Conservation (phyloP, 2,797 vertebrate genomes). For the Varecia variegata region DNA sequence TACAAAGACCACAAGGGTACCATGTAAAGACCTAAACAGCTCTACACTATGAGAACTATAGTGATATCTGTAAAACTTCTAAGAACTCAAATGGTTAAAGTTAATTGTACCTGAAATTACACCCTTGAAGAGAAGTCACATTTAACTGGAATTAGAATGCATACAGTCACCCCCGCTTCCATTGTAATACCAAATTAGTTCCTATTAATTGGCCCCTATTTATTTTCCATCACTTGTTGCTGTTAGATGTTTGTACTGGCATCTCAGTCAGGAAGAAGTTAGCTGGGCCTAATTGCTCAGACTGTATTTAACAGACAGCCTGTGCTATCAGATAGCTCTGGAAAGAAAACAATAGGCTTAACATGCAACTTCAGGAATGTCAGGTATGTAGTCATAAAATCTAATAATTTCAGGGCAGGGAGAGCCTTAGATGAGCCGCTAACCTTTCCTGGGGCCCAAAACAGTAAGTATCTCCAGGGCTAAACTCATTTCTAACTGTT, state of each 20-base stretch:
- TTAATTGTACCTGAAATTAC: constrained; percentile 52
- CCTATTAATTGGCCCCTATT: constrained; percentile 61
- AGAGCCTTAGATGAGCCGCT: constrained; percentile 46
- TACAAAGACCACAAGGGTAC: neutral
- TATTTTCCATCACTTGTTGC: constrained; percentile 57
- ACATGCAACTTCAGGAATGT: constrained; percentile 60
- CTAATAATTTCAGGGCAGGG: constrained; percentile 54
- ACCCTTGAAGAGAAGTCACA: constrained; percentile 47
- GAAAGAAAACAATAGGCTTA: constrained; percentile 70
- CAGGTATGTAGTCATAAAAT: constrained; percentile 73
- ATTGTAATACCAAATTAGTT: constrained; percentile 58
- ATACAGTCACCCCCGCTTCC: constrained; percentile 41
- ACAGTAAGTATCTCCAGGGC: constrained; percentile 4
- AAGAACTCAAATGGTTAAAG: neutral
- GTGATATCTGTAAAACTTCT: neutral
- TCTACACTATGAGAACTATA: neutral
- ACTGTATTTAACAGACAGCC: constrained; percentile 60
- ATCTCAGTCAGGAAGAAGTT: constrained; percentile 70
- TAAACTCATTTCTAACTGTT: neutral
- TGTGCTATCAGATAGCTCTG: constrained; percentile 55
- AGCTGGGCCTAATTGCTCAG: constrained; percentile 57
- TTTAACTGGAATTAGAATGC: constrained; percentile 49
- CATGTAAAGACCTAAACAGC: neutral
- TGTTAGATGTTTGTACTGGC: constrained; percentile 65
- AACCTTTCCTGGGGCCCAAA: constrained; percentile 35